A percentile compares a stretch with the other conserved stretches of the same genome.
These are phyloP conservation scores for Falco biarmicus DNA, from an alignment of 2,797 vertebrate genomes.

Conservation along the genomic window DNA sequence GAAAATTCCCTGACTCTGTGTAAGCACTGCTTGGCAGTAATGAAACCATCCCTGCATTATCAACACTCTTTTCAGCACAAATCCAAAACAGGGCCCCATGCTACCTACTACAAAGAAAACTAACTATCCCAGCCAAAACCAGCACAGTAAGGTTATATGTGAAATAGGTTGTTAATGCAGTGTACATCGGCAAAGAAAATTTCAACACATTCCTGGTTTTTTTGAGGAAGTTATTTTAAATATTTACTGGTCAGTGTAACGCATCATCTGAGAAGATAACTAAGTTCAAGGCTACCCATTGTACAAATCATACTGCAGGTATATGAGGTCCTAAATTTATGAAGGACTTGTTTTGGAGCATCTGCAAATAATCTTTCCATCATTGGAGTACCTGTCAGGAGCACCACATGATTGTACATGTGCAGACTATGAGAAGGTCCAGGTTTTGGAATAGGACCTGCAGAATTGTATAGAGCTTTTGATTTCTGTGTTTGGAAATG, in stretches of 20 bases:
- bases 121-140: not conserved
- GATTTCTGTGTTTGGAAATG: constrained; percentile 55
- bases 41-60: not conserved
- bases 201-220: not conserved
- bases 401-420: not conserved
- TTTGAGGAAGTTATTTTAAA: not conserved
- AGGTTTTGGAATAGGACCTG: not conserved
- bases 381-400: not conserved
- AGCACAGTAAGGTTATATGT: not conserved
- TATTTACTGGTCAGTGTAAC: not conserved
- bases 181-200: not conserved
- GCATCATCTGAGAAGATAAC: not conserved
- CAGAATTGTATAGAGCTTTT: constrained; percentile 31
- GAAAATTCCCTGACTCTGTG: no score
- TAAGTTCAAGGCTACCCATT: not conserved
- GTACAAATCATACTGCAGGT: not conserved
- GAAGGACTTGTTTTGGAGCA: not conserved
- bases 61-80: not conserved
- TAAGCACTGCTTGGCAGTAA: not conserved
- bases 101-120: not conserved
- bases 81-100: not conserved
- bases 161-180: not conserved
- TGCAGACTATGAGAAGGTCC: not conserved
- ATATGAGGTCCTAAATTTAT: not conserved
- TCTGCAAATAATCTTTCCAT: not conserved